Conservation (phyloP, 2,113 vertebrate species). For the Pavo muticus region DNA sequence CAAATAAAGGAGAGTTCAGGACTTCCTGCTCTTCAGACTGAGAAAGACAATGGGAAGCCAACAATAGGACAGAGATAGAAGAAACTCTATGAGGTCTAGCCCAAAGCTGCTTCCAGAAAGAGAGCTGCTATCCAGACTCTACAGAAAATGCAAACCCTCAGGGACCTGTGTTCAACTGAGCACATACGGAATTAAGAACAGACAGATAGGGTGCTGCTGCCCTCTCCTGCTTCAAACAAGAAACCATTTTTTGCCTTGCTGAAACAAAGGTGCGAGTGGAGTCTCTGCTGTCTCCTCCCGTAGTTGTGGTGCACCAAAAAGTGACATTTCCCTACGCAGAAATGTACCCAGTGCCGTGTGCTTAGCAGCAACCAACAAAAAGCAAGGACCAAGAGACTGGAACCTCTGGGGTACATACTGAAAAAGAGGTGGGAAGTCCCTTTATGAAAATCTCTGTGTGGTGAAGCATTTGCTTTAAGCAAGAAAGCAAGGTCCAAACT, state of each 20-base stretch:
- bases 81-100: neutral
- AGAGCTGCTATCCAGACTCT: neutral
- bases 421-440: neutral
- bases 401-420: neutral
- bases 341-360: neutral
- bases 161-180: too few species aligned
- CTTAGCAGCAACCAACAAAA: neutral
- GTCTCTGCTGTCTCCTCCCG: fast-evolving
- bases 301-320: neutral
- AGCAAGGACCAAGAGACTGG: neutral
- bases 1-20: neutral
- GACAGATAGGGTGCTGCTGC: neutral
- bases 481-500: neutral
- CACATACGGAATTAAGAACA: fast-evolving
- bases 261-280: neutral
- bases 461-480: neutral
- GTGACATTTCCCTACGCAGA: neutral
- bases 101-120: fast-evolving
- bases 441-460: fast-evolving
- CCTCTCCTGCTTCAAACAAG: constrained; percentile 29
- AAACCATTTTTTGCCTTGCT: neutral
- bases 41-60: neutral
- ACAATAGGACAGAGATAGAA: neutral
- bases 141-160: neutral
- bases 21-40: neutral